Percentiles rank a stretch among this genome's conserved stretches.
Evolutionary conservation across 2,888 invertebrate genomes (phyloP).

Genomic region (Drosophila recens): DNA sequence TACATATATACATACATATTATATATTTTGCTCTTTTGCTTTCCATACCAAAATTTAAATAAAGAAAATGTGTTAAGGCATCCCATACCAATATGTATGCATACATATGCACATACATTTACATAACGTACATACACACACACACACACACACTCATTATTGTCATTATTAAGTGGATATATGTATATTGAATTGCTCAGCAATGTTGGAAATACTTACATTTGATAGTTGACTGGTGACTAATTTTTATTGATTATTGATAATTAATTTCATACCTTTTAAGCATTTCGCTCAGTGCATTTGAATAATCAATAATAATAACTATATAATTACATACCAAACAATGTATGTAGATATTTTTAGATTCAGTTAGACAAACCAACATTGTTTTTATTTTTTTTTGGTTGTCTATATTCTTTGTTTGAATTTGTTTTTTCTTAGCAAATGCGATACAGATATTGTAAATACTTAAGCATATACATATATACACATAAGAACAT

Average conservation of each 20-base stretch:
- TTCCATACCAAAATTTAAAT: slow-evolving; percentile 57
- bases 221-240: slow-evolving; percentile 25
- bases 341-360: neutral
- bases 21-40: slow-evolving; percentile 22
- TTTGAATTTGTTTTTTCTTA: slow-evolving; percentile 30
- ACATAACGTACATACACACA: slow-evolving; percentile 8
- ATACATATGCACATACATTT: slow-evolving; percentile 16
- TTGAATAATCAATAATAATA: slow-evolving; percentile 26
- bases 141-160: slow-evolving; percentile 7
- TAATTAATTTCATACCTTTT: slow-evolving; percentile 28
- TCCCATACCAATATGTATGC: slow-evolving; percentile 12
- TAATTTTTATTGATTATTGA: slow-evolving; percentile 10
- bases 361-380: slow-evolving; percentile 6
- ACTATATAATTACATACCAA: slow-evolving; percentile 1
- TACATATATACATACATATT: neutral
- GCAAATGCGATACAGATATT: slow-evolving; percentile 52
- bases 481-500: slow-evolving; percentile 13
- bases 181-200: slow-evolving; percentile 46
- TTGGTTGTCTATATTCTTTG: neutral
- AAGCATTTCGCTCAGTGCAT: slow-evolving; percentile 19
- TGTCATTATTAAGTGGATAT: slow-evolving; percentile 19
- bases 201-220: slow-evolving; percentile 41
- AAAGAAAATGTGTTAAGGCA: slow-evolving; percentile 23
- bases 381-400: slow-evolving; percentile 9
- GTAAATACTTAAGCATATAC: slow-evolving; percentile 3